These are phyloP conservation scores for Elegia similella DNA, from an alignment of 2,888 invertebrate genomes.

Conservation along the genomic window DNA sequence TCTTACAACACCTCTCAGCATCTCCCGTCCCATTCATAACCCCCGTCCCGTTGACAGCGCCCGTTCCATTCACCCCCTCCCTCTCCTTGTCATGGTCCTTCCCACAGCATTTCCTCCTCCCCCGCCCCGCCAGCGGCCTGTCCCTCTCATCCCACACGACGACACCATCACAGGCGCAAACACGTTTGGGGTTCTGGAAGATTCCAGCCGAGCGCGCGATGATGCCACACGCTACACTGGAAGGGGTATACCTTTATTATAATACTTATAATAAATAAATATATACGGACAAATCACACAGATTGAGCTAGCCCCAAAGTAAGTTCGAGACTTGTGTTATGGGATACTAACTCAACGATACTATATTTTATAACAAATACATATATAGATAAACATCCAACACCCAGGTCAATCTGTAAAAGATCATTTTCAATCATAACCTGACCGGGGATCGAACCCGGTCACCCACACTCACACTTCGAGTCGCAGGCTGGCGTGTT, in stretches of 20 bases:
- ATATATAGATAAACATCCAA: no score
- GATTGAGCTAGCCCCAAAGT: no score
- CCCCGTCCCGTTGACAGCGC: slow-evolving; percentile 39
- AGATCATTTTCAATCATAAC: no score
- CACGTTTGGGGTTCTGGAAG: slow-evolving; percentile 91
- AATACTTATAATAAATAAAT: no score
- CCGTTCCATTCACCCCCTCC: slow-evolving; percentile 19
- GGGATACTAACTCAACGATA: no score
- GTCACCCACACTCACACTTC: no score
- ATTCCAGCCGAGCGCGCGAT: slow-evolving; percentile 94
- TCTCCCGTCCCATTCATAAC: slow-evolving; percentile 34
- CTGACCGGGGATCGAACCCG: no score
- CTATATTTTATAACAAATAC: no score
- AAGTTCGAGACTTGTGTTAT: no score
- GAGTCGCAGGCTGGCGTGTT: no score
- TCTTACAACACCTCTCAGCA: slow-evolving; percentile 44
- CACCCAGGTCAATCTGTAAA: no score
- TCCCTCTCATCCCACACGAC: slow-evolving; percentile 94
- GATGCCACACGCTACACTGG: slow-evolving; percentile 91
- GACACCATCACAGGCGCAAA: slow-evolving; percentile 95
- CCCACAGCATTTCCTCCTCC: slow-evolving; percentile 24
- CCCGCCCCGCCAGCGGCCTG: slow-evolving; percentile 73
- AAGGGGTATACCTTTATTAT: slow-evolving; percentile 10
- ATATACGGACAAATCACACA: no score
- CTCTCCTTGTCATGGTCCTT: neutral